Base-by-base conservation (phyloP, 2,797 vertebrate genomes). In the Coreius guichenoti region DNA sequence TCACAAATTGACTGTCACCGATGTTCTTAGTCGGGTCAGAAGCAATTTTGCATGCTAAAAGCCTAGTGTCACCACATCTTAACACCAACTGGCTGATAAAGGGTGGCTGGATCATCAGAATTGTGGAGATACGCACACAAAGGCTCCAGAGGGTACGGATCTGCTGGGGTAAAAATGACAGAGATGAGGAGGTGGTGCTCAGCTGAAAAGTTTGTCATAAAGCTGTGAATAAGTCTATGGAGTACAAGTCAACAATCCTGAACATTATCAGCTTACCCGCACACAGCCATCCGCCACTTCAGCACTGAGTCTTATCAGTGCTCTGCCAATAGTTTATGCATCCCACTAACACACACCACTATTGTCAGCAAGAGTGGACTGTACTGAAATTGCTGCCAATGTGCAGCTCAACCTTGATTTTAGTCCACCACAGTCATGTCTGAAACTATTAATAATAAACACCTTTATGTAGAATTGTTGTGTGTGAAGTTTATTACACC, bases 261-360 rank as follows among this genome's bases (percentile, higher is more conserved):
- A 77, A 79, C 82, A 91, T 92, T 89, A 92, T 92, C 88, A 88
- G 72, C 49, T 43, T 87, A 88, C 75, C 86, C 86, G 87, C 90
- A 92, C 90, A 93, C 78, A 84, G 61, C 89, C 80, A 82, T 58
- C 87, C 83, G 51, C 87, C 89, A 88, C 82, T 92, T 88, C 87
- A 92, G 90, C 84, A 81, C 88, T 82, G 43, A 39, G 87, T 90
- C 93, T 93, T 93, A 95, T 93, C 94, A 92, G 14, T 21, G 82
- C 80, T 86, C 88, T 86, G 86, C 89, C 89, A 86, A 89, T 73
- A 87, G 88, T 85, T 83, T 87, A 70, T 85, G 72, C 58, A 85
- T 82, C 79, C 80, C 80, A 79, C 82, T 76, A 82, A 86, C 65
- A 87, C 81, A 87, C 67, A 81, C 70, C 54, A 67, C 82, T 56